These are phyloP conservation scores for Oenanthe melanoleuca DNA, from an alignment of 2,113 vertebrate genomes.

Conservation along the genomic window DNA sequence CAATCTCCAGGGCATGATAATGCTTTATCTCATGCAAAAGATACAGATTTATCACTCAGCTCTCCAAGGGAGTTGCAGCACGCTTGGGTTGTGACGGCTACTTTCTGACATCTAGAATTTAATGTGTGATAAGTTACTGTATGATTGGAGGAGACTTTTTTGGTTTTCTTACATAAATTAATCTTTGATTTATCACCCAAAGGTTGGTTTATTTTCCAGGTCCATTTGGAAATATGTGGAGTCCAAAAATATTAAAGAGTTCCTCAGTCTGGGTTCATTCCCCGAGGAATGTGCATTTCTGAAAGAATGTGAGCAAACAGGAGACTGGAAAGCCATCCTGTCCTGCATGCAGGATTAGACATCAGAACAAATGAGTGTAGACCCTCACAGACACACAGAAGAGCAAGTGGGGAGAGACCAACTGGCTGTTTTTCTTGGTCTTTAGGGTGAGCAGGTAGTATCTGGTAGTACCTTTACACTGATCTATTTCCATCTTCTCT, in stretches of 20 bases:
- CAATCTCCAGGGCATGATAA: neutral
- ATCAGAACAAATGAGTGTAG: neutral
- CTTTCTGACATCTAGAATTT: slow-evolving; percentile 34
- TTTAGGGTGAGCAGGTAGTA: neutral
- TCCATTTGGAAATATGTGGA: neutral
- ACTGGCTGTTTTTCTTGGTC: neutral
- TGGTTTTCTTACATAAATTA: neutral
- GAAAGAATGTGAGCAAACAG: neutral
- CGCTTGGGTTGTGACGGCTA: fast-evolving
- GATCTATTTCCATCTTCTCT: neutral
- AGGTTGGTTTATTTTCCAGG: slow-evolving; percentile 32
- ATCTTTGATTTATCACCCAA: slow-evolving; percentile 18
- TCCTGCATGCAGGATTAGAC: neutral
- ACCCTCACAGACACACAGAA: fast-evolving
- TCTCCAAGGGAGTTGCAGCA: neutral
- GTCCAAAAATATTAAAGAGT: neutral
- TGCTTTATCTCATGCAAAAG: slow-evolving; percentile 31
- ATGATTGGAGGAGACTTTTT: neutral
- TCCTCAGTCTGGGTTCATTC: neutral
- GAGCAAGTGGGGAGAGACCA: neutral
- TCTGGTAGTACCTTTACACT: neutral
- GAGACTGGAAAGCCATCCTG: neutral
- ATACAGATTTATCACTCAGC: slow-evolving; percentile 9
- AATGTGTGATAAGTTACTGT: neutral
- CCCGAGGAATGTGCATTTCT: neutral